Conservation (phyloP, 1,140 invertebrate species). For the Babylonia areolata region DNA sequence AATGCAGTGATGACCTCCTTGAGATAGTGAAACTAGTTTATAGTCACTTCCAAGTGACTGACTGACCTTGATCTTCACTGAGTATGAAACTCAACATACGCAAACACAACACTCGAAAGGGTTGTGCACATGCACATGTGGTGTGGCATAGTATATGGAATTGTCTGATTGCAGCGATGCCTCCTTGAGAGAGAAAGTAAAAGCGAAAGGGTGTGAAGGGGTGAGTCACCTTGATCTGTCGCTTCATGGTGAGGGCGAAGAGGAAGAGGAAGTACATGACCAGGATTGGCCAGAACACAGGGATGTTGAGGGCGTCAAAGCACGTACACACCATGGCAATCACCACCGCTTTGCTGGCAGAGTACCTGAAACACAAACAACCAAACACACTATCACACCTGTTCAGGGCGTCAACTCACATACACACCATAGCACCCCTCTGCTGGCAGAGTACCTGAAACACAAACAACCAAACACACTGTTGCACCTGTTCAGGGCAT, state of each 20-base stretch:
- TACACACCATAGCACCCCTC: constrained; percentile 96
- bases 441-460: constrained; percentile 90
- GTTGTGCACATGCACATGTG: too few species aligned
- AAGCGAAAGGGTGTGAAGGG: too few species aligned
- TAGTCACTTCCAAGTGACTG: too few species aligned
- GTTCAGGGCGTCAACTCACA: constrained; percentile 98
- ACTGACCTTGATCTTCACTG: too few species aligned
- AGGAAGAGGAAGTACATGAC: constrained; percentile 99
- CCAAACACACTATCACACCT: too few species aligned
- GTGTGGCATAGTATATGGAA: too few species aligned
- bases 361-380: constrained; percentile 80
- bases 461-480: neutral
- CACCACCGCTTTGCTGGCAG: constrained; percentile 95
- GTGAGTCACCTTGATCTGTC: constrained; percentile 98
- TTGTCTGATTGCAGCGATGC: too few species aligned
- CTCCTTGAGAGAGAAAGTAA: too few species aligned
- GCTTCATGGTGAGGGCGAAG: constrained; percentile 99
- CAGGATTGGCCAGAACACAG: constrained; percentile 99
- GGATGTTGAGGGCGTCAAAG: constrained; percentile 98
- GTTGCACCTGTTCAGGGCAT: constrained; percentile 98
- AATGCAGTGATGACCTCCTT: too few species aligned
- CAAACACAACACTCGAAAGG: too few species aligned
- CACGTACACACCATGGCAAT: constrained; percentile 95
- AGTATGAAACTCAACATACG: too few species aligned
- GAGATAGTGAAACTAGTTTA: too few species aligned